Evolutionary conservation across 2,113 vertebrate genomes (phyloP).

Genomic region (Dipodomys merriami): DNA sequence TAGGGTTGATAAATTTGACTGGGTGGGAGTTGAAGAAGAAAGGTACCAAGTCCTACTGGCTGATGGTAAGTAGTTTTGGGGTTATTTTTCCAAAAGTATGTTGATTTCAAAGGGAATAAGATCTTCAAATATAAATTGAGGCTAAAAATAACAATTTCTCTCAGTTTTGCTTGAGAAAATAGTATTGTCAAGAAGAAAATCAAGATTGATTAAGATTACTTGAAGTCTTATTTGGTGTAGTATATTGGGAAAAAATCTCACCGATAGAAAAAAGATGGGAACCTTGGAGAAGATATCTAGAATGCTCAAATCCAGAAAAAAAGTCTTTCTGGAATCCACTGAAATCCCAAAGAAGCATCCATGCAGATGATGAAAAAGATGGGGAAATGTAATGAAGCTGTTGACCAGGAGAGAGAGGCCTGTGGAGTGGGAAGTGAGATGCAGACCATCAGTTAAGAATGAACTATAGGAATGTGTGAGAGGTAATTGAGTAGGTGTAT

Average conservation of each 20-base stretch:
- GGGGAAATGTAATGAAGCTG: neutral
- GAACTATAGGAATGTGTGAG: rapidly evolving
- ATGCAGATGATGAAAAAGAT: neutral
- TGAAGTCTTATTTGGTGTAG: neutral
- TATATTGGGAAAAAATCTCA: too few species aligned
- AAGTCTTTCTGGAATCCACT: neutral
- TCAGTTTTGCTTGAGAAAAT: neutral
- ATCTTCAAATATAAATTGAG: neutral
- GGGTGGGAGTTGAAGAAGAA: constrained; percentile 1
- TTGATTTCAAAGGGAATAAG: neutral
- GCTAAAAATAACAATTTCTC: neutral
- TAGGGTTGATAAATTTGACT: neutral
- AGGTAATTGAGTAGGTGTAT: rapidly evolving
- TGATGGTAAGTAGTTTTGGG: constrained; percentile 61
- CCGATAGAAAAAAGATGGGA: too few species aligned
- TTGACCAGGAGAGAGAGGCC: rapidly evolving
- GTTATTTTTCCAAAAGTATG: neutral
- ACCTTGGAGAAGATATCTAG: rapidly evolving
- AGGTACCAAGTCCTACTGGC: neutral
- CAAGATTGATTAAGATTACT: neutral
- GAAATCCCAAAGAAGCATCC: neutral
- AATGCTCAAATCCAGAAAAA: too few species aligned
- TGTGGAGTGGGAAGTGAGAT: rapidly evolving
- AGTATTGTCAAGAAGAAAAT: neutral
- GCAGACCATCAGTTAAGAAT: neutral